Evolutionary conservation across 2,797 vertebrate species (phyloP).

Genomic region (Mormyrus hasselquistii): DNA sequence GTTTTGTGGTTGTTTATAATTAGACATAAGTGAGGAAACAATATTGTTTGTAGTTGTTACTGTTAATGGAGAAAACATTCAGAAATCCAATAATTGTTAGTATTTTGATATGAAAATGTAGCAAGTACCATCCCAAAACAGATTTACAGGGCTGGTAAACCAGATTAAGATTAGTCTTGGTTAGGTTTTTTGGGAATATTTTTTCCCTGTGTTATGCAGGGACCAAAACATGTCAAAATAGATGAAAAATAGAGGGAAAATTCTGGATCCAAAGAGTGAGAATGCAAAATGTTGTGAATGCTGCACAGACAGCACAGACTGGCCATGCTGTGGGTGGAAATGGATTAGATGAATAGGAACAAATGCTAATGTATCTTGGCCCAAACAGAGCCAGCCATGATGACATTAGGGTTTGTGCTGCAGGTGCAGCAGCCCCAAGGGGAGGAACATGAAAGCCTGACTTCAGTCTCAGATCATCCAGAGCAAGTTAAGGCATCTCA

Average conservation of each 20-base stretch:
- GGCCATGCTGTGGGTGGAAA: conserved; percentile 7
- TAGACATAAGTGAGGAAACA: neutral
- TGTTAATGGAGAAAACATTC: neutral
- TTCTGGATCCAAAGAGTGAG: neutral
- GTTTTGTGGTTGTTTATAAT: neutral
- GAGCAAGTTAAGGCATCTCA: neutral
- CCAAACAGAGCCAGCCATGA: neutral
- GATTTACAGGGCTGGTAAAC: neutral
- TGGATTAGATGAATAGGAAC: neutral
- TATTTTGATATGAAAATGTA: neutral
- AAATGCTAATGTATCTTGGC: neutral
- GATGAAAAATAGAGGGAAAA: neutral
- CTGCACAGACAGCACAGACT: neutral
- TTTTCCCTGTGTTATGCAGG: neutral
- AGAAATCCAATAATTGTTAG: neutral
- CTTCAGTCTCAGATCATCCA: neutral
- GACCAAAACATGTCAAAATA: neutral
- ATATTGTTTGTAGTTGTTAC: neutral
- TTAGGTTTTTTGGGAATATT: neutral
- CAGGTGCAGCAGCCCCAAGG: neutral
- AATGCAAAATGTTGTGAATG: neutral
- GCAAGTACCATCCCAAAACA: neutral
- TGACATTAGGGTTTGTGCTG: neutral
- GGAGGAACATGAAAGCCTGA: neutral
- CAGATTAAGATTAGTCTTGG: neutral